Evolutionary conservation across 2,113 vertebrate genomes (phyloP).

Genomic region (Lethenteron reissneri): DNA sequence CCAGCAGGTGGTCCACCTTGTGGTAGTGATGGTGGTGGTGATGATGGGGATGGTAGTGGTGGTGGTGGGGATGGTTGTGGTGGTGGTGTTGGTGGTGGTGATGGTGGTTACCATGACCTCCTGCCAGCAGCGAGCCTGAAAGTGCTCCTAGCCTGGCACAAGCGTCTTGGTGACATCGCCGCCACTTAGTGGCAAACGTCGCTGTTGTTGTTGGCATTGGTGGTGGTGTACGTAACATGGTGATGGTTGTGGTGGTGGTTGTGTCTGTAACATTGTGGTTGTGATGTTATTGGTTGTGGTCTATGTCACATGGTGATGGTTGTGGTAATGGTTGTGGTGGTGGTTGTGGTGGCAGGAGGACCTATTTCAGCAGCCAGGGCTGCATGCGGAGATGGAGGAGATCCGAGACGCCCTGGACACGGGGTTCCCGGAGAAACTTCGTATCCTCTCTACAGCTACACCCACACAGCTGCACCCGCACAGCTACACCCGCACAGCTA

Average conservation of each 20-base stretch:
- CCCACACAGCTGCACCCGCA: no score
- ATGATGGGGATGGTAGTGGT: no score
- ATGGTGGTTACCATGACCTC: no score
- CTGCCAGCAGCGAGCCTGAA: no score
- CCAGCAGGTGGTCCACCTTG: slow-evolving; percentile 38
- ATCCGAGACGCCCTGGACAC: slow-evolving; percentile 79
- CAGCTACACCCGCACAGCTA: background rate
- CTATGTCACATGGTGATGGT: background rate
- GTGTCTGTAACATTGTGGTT: slow-evolving; percentile 8
- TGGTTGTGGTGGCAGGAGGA: slow-evolving; percentile 38
- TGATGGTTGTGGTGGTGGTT: background rate
- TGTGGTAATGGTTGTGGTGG: background rate
- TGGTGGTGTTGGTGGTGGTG: background rate
- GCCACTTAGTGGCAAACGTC: no score
- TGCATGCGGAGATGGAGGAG: slow-evolving; percentile 57
- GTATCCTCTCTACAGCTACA: slow-evolving; percentile 44
- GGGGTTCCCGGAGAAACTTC: slow-evolving; percentile 43
- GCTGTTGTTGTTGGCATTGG: no score
- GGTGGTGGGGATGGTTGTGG: no score
- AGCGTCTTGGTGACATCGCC: no score
- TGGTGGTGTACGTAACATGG: no score
- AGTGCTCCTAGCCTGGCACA: no score
- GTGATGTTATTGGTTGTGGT: background rate
- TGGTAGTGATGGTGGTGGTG: no score
- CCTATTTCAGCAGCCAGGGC: slow-evolving; percentile 82